A percentile compares a stretch with the other conserved stretches of the same genome.
Conservation (phyloP, 2,888 invertebrate species). For the Protophormia terraenovae region DNA sequence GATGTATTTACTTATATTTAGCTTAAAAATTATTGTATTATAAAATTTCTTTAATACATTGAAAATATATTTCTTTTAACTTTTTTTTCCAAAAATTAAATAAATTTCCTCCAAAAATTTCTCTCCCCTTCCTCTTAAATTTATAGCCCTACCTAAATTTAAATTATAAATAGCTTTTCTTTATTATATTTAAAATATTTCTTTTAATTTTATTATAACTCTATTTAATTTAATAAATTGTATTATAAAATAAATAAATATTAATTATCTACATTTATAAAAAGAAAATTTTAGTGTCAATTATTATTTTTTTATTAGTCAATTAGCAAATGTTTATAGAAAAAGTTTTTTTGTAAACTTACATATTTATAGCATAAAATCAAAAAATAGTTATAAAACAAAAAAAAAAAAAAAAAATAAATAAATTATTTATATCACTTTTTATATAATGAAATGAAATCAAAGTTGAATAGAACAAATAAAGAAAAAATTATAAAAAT, state of each 20-base stretch:
- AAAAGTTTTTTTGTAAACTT: slow-evolving; percentile 24
- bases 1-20: too few relatives aligned
- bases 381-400: too few relatives aligned
- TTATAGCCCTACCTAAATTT: too few relatives aligned
- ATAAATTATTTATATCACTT: slow-evolving; percentile 54
- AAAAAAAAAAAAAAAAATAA: slow-evolving; percentile 35
- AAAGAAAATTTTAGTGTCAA: slow-evolving; percentile 36
- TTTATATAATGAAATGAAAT: slow-evolving; percentile 25
- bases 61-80: too few relatives aligned
- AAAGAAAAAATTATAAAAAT: slow-evolving; percentile 30
- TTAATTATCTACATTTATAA: neutral
- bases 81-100: too few relatives aligned
- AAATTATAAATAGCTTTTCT: too few relatives aligned
- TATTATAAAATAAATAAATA: slow-evolving; percentile 26
- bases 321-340: slow-evolving; percentile 76
- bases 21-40: too few relatives aligned
- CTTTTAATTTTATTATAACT: too few relatives aligned
- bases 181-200: too few relatives aligned
- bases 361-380: slow-evolving; percentile 26
- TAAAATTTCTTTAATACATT: too few relatives aligned
- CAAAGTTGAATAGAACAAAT: slow-evolving; percentile 15
- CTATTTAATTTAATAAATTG: neutral
- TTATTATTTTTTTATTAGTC: slow-evolving; percentile 72
- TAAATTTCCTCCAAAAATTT: too few relatives aligned
- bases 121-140: too few relatives aligned